Conservation (phyloP, 2,888 invertebrate genomes). For the Machimus rusticus region DNA sequence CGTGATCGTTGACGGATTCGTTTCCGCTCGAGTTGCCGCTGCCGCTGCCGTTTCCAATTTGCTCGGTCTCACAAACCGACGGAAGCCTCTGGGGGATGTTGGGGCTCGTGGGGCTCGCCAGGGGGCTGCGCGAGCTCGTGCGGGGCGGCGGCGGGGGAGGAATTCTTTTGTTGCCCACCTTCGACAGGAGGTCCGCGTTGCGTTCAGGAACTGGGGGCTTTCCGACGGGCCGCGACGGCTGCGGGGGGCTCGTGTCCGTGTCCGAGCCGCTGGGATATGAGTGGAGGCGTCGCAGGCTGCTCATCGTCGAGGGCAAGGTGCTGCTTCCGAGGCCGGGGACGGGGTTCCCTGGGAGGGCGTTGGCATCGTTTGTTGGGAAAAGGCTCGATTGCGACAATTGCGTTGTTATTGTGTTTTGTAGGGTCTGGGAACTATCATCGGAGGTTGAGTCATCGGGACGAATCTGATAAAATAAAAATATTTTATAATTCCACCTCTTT, state of each 20-base stretch:
- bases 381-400: constrained; percentile 62
- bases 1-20: constrained; percentile 78
- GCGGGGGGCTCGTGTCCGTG: constrained; percentile 79
- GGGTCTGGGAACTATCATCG: constrained; percentile 62
- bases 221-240: constrained; percentile 69
- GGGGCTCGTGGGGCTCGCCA: constrained; percentile 83
- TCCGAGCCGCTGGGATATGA: constrained; percentile 88
- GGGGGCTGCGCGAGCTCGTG: constrained; percentile 86
- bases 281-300: constrained; percentile 76
- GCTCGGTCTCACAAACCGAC: constrained; percentile 58
- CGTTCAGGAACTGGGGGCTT: constrained; percentile 86
- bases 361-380: constrained; percentile 55
- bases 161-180: constrained; percentile 76
- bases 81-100: constrained; percentile 70
- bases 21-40: constrained; percentile 75
- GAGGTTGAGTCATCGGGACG: constrained; percentile 63
- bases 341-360: constrained; percentile 45
- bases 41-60: constrained; percentile 52
- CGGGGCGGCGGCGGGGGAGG: constrained; percentile 94
- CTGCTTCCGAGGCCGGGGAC: constrained; percentile 22
- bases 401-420: constrained; percentile 63
- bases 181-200: constrained; percentile 77
- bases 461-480: constrained; percentile 51
- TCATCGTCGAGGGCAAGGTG: constrained; percentile 55
- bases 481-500: not conserved